These are phyloP conservation scores for Caloenas nicobarica DNA, from an alignment of 2,113 vertebrate genomes.

Conservation along the genomic window DNA sequence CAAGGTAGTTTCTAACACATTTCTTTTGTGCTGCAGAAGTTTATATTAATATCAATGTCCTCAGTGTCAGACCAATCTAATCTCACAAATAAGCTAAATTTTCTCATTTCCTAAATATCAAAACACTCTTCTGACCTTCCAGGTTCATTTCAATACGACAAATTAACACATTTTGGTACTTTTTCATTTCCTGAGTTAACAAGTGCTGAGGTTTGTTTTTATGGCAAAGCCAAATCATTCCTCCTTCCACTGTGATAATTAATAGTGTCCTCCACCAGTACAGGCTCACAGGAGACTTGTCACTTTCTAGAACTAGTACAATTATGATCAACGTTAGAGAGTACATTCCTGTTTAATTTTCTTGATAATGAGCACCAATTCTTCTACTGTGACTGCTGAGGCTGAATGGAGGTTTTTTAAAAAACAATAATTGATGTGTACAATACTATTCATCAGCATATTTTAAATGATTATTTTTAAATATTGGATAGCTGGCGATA, in stretches of 20 bases:
- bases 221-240: background rate
- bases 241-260: slow-evolving; percentile 24
- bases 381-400: background rate
- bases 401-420: background rate
- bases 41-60: background rate
- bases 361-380: background rate
- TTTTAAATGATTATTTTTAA: background rate
- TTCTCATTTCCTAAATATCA: background rate
- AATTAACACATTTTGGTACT: background rate
- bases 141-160: background rate
- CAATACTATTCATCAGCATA: background rate
- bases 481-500: background rate
- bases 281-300: background rate
- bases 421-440: background rate
- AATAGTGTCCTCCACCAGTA: background rate
- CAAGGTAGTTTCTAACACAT: background rate
- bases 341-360: background rate
- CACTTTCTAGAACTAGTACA: background rate
- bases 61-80: background rate
- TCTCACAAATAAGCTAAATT: background rate
- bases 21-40: background rate
- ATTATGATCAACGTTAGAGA: background rate
- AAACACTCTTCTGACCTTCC: background rate
- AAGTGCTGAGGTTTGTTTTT: background rate
- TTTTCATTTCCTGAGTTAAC: slow-evolving; percentile 2